Evolutionary conservation across 1,140 invertebrate species (phyloP), one percentile per base, ranked within the genome.

Genomic region (Melanaphis sacchari): DNA sequence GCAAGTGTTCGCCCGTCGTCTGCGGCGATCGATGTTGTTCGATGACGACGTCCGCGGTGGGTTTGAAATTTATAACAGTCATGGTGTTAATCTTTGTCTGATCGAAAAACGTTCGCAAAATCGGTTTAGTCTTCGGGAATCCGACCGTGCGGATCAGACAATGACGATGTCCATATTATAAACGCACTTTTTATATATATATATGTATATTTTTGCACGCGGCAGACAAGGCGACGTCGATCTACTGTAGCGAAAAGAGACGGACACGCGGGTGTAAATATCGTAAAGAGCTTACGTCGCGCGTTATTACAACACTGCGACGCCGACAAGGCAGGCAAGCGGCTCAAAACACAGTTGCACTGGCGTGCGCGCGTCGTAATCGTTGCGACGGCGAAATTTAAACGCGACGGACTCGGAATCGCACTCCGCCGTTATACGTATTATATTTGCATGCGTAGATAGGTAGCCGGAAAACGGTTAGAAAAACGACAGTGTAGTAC

Each of bases 41-140:
- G 59, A 22, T 31, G 31, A 59, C 41, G 66, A 36, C 91, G 26
- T n/a, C 76, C 24, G 49, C 46, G 46, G 91, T 93, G 22, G 91
- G 46, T 93, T 93, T 93, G 76, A 93, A 93, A 93, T 93, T 93
- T 46, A 93, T 93, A 38, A 93, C 91, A 26, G 91, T 93, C 91
- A 93, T 93, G 38, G 41, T 22, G 26, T 46, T 49, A 26, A 40
- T 4, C 15, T 18, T 43, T n/a, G 46, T 49, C 46, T 21, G 59
- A 76, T 76, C 15, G 18, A 76, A n/a, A 76, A n/a, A n/a, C 59
- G 59, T 76, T 76, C 31, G 11, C n/a, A 18, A 76, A 66, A 76
- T 76, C 11, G n/a, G 31, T n/a, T 15, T n/a, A n/a, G 59, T 76
- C 31, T 66, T 26, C 26, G 59, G 11, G 8, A 66, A 66, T 26